phyloP scores from a whole-genome alignment of 2,113 vertebrate genomes.

The Prionailurus bengalensis region DNA sequence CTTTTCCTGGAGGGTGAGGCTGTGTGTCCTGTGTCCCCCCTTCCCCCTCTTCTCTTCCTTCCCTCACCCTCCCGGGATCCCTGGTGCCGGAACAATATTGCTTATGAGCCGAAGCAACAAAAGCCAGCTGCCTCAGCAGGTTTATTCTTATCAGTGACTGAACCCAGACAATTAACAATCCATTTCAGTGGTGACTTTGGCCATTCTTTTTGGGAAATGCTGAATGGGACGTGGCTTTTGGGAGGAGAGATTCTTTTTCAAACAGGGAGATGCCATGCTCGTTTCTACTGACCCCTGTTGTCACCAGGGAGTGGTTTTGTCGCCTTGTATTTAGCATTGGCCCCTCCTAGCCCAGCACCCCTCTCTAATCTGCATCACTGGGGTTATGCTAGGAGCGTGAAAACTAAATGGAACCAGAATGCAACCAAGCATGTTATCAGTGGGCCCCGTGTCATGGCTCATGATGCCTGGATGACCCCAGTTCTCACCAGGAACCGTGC shows the following conservation, averaged over 20 bases:
- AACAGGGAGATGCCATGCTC: not conserved
- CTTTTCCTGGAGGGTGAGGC: not conserved
- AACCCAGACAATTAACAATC: not conserved
- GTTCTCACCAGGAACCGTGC: not conserved
- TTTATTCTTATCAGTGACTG: not conserved
- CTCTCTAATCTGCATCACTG: rapidly evolving
- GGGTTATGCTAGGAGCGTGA: not conserved
- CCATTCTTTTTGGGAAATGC: not conserved
- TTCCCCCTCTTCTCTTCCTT: not conserved
- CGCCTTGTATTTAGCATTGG: no score
- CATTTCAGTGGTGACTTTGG: not conserved
- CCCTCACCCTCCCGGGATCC: rapidly evolving
- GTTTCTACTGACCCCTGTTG: not conserved
- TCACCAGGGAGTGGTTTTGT: not conserved
- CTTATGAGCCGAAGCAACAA: not conserved
- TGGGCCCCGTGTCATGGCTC: not conserved
- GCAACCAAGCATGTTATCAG: not conserved
- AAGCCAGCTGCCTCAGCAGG: not conserved
- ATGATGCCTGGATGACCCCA: not conserved
- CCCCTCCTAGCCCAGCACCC: not conserved
- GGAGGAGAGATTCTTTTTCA: not conserved
- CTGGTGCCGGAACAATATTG: not conserved
- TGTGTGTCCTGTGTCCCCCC: not conserved
- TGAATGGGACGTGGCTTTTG: no score
- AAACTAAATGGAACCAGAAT: not conserved